Evolutionary conservation across 1,140 invertebrate genomes (phyloP).

Genomic region (Ips nitidus): DNA sequence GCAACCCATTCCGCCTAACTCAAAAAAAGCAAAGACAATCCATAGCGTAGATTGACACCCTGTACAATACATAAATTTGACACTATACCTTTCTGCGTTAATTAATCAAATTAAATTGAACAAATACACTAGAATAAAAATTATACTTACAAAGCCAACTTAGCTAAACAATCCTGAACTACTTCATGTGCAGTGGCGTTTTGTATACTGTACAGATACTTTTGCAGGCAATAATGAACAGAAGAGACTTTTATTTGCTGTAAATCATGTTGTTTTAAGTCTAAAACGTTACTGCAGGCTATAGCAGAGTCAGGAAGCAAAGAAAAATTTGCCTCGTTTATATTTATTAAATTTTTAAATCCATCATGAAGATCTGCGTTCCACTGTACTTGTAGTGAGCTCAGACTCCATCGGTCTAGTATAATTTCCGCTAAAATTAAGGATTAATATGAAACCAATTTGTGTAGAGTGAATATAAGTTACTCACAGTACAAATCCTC

Average conservation of each 20-base stretch:
- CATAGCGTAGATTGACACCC: too few relatives aligned
- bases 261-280: constrained; percentile 55
- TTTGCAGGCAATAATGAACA: constrained; percentile 54
- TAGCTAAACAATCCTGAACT: constrained; percentile 57
- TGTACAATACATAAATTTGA: too few relatives aligned
- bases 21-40: too few relatives aligned
- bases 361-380: constrained; percentile 56
- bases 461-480: background rate
- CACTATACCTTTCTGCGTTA: too few relatives aligned
- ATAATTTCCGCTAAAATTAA: constrained; percentile 52
- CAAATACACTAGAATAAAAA: constrained; percentile 3
- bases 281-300: constrained; percentile 43
- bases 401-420: constrained; percentile 45
- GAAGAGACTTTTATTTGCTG: constrained; percentile 53
- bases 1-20: too few relatives aligned
- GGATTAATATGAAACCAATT: background rate
- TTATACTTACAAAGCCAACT: constrained; percentile 57
- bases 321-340: constrained; percentile 43
- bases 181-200: constrained; percentile 62
- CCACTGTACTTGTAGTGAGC: constrained; percentile 57
- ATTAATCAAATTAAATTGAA: background rate
- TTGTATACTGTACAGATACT: constrained; percentile 59
- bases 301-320: background rate
- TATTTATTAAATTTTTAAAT: constrained; percentile 46
- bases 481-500: constrained; percentile 38